A percentile compares a stretch with the other conserved stretches of the same genome.
These are phyloP conservation scores for Chloropsis hardwickii DNA, from an alignment of 2,113 vertebrate genomes.

Conservation along the genomic window DNA sequence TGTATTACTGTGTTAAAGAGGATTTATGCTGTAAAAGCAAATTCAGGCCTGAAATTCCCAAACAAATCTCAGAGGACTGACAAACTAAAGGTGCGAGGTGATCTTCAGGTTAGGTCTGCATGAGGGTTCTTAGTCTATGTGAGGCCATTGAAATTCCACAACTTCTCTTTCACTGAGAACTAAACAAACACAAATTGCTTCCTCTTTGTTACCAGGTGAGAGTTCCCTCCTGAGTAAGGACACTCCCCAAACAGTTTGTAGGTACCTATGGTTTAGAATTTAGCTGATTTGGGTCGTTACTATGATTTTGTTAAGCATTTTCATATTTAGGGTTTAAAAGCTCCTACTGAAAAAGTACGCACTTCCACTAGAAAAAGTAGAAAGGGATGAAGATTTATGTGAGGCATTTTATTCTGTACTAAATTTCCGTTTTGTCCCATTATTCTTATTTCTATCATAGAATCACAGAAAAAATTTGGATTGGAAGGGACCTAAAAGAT, in stretches of 20 bases:
- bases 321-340: not conserved
- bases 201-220: not conserved
- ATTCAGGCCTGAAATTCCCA: not conserved
- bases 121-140: not conserved
- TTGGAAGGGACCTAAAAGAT: not conserved
- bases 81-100: not conserved
- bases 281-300: not conserved
- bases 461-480: not conserved
- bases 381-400: not conserved
- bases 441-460: not conserved
- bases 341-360: not conserved
- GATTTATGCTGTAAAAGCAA: not conserved
- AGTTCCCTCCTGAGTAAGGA: not conserved
- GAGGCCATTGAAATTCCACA: not conserved
- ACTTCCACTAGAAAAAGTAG: not conserved
- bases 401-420: not conserved
- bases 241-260: not conserved
- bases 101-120: not conserved
- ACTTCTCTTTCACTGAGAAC: not conserved
- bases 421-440: not conserved
- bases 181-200: not conserved
- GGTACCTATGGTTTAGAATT: not conserved
- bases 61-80: not conserved
- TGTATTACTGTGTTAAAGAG: not conserved
- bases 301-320: not conserved